Percentiles rank a stretch among this genome's conserved stretches.
Evolutionary conservation across 2,888 invertebrate genomes (phyloP).

Genomic region (Chrysomela aeneicollis): DNA sequence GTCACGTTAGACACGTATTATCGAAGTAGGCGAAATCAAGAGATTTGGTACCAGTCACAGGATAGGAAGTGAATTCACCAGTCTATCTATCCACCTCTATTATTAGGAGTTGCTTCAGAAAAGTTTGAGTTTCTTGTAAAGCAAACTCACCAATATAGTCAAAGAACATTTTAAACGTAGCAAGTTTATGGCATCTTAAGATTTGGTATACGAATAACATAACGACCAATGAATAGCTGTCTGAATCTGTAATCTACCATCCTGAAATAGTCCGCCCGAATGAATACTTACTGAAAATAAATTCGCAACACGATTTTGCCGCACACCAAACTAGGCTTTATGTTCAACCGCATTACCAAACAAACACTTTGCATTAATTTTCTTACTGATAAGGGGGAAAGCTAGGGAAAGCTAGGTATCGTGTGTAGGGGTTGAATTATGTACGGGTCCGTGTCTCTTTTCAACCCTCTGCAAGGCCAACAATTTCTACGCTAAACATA

Average conservation of each 20-base stretch:
- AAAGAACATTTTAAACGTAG: too few species aligned
- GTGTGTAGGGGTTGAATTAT: constrained; percentile 30
- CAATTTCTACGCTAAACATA: neutral
- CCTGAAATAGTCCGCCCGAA: neutral
- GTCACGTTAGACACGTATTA: too few species aligned
- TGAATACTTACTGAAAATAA: constrained; percentile 15
- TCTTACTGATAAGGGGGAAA: constrained; percentile 34
- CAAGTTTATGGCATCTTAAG: too few species aligned
- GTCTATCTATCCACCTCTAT: too few species aligned
- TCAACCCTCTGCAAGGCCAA: neutral
- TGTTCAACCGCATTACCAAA: constrained; percentile 24
- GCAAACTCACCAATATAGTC: too few species aligned
- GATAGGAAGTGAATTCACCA: too few species aligned
- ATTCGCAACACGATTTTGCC: constrained; percentile 18
- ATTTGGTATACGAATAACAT: too few species aligned
- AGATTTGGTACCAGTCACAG: too few species aligned
- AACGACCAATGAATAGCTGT: too few species aligned
- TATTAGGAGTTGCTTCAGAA: too few species aligned
- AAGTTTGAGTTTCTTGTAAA: too few species aligned
- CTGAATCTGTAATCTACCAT: neutral
- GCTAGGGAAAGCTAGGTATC: constrained; percentile 28
- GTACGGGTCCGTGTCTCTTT: constrained; percentile 17
- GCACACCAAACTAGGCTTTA: constrained; percentile 32
- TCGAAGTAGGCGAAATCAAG: too few species aligned
- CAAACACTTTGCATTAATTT: constrained; percentile 38